Conservation (phyloP, 2,888 invertebrate species). For the Polyploca ridens region DNA sequence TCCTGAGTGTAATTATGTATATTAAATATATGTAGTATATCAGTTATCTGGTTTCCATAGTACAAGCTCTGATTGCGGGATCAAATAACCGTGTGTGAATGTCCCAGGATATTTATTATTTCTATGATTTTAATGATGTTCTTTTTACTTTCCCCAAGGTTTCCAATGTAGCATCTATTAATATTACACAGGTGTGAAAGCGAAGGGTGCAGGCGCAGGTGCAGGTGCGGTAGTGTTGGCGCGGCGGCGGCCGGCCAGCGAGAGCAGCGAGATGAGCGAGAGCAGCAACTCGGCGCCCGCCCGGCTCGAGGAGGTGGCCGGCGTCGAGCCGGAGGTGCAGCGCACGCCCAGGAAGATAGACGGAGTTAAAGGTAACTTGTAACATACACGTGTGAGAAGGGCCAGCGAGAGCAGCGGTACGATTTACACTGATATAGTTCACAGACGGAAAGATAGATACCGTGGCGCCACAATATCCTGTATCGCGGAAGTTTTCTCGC, state of each 20-base stretch:
- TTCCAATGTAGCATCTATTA: background rate
- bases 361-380: conserved; percentile 70
- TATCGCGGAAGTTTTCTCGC: too few relatives aligned
- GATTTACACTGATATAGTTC: too few relatives aligned
- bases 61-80: too few relatives aligned
- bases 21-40: too few relatives aligned
- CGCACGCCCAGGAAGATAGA: conserved; percentile 79
- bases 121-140: background rate
- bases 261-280: conserved; percentile 76
- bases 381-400: too few relatives aligned
- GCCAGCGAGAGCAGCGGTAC: too few relatives aligned
- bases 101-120: too few relatives aligned
- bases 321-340: conserved; percentile 83
- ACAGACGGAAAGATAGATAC: too few relatives aligned
- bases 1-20: too few relatives aligned
- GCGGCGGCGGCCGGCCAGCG: conserved; percentile 71
- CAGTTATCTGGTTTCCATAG: too few relatives aligned
- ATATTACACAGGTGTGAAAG: conserved; percentile 53
- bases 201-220: conserved; percentile 57
- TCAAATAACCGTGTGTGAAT: too few relatives aligned
- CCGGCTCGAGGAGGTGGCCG: conserved; percentile 74
- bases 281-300: conserved; percentile 72
- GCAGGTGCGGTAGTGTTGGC: conserved; percentile 66
- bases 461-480: too few relatives aligned
- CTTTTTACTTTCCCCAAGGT: background rate